Conservation (phyloP, 2,113 vertebrate genomes). For the Phylloscopus trochilus region DNA sequence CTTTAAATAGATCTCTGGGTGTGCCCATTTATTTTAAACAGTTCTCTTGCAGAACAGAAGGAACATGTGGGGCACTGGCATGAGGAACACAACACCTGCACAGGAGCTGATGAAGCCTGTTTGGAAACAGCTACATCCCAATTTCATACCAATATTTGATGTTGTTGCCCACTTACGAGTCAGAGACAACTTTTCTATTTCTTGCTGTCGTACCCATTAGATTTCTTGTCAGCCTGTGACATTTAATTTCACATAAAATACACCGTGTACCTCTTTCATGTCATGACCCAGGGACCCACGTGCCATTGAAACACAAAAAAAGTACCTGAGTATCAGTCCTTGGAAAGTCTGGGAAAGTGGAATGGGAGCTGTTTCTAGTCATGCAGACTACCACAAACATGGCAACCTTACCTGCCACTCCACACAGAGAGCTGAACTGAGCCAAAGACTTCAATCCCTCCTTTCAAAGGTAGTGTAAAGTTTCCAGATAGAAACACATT, state of each 20-base stretch:
- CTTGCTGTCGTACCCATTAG: background rate
- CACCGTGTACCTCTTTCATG: background rate
- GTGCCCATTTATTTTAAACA: background rate
- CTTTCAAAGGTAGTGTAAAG: background rate
- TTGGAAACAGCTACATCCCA: background rate
- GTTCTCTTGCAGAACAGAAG: background rate
- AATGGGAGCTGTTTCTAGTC: background rate
- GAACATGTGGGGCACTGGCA: background rate
- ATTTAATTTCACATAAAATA: background rate
- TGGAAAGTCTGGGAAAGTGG: background rate
- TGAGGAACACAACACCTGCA: background rate
- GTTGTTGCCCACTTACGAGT: background rate
- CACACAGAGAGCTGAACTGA: background rate
- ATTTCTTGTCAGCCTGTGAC: background rate
- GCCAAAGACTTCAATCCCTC: background rate
- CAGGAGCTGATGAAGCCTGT: background rate
- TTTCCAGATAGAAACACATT: background rate
- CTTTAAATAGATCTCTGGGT: background rate
- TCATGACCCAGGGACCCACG: fast-evolving
- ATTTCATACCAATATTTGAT: background rate
- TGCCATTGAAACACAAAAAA: background rate
- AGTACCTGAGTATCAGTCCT: background rate
- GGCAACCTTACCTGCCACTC: background rate
- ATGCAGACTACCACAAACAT: background rate
- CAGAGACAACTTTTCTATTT: background rate